A percentile compares a stretch with the other conserved stretches of the same genome.
These are phyloP conservation scores for Aphis gossypii DNA, from an alignment of 1,140 invertebrate species.

Conservation along the genomic window DNA sequence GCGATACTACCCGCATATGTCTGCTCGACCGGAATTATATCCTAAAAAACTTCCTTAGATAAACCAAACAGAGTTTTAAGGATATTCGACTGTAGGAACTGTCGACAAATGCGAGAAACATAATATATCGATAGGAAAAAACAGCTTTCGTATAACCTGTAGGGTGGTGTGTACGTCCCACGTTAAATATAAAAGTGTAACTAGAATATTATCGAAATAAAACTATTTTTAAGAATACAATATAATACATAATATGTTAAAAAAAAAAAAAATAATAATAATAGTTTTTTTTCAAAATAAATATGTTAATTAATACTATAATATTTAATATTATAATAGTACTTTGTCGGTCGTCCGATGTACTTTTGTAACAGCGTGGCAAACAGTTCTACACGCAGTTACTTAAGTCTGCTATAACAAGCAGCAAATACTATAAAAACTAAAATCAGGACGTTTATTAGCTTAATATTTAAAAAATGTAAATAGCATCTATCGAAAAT, in stretches of 20 bases:
- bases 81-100: not conserved
- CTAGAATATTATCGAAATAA: conserved; percentile 6
- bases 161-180: not conserved
- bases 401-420: not conserved
- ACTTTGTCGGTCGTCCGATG: not conserved
- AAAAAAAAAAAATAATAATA: not conserved
- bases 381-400: not conserved
- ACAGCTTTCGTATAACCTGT: not conserved
- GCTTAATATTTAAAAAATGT: not conserved
- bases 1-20: not conserved
- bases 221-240: conserved; percentile 6
- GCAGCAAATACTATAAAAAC: not conserved
- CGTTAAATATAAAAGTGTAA: not conserved
- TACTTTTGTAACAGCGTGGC: not conserved
- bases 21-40: conserved; percentile 11
- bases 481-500: not conserved
- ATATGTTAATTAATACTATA: not conserved
- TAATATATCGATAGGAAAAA: not conserved
- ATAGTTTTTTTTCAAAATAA: not conserved
- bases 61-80: conserved; percentile 20
- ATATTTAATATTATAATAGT: not conserved
- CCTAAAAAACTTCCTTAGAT: not conserved
- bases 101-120: not conserved
- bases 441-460: not conserved
- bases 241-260: not conserved